A percentile compares a stretch with the other conserved stretches of the same genome.
Evolutionary conservation across 2,797 vertebrate species (phyloP).

Genomic region (Cottoperca gobio): DNA sequence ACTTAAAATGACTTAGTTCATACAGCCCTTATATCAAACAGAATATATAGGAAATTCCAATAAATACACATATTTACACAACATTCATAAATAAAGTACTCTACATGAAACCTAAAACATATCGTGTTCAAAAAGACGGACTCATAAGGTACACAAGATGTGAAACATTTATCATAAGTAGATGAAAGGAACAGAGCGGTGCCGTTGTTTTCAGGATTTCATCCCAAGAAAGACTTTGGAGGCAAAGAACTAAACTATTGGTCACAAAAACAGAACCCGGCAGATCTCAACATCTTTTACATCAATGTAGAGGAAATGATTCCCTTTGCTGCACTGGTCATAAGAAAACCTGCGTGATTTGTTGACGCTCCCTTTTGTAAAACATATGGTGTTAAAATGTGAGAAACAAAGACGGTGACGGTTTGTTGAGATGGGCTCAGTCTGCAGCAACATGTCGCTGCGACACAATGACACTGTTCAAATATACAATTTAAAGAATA

Average conservation of each 20-base stretch:
- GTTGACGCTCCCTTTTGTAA: background rate
- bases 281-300: slow-evolving; percentile 12
- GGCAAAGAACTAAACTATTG: slow-evolving; percentile 39
- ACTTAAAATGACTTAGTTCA: slow-evolving; percentile 43
- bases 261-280: slow-evolving; percentile 14
- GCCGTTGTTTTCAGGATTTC: slow-evolving; percentile 10
- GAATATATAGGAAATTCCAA: slow-evolving; percentile 53
- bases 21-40: slow-evolving; percentile 78
- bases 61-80: slow-evolving; percentile 62
- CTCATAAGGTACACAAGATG: slow-evolving; percentile 27
- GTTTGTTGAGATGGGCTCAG: background rate
- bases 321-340: background rate
- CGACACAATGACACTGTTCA: background rate
- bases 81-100: slow-evolving; percentile 49
- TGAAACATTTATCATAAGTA: slow-evolving; percentile 34
- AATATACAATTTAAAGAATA: slow-evolving; percentile 2
- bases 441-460: background rate
- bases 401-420: background rate
- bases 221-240: slow-evolving; percentile 24
- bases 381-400: background rate
- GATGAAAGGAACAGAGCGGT: slow-evolving; percentile 19
- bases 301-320: background rate
- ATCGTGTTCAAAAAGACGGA: slow-evolving; percentile 12
- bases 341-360: slow-evolving; percentile 12
- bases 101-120: slow-evolving; percentile 26